Conservation (phyloP, 2,797 vertebrate genomes). For the Poeciliopsis infans region DNA sequence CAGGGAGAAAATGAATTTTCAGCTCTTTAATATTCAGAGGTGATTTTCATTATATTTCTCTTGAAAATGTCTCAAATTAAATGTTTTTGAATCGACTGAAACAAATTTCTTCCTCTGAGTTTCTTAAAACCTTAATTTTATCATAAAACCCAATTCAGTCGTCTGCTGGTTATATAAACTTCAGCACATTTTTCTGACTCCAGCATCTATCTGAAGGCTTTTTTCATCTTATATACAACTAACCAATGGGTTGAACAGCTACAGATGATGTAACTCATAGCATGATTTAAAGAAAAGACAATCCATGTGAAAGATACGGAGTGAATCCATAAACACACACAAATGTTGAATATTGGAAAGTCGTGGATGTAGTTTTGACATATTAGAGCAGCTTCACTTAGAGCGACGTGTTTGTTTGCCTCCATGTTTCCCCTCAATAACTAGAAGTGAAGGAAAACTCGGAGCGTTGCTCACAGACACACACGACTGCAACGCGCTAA, state of each 20-base stretch:
- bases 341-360: background rate
- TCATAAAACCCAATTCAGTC: background rate
- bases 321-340: background rate
- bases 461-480: constrained; percentile 30
- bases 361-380: background rate
- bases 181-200: background rate
- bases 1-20: background rate
- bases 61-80: background rate
- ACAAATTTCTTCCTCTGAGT: background rate
- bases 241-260: background rate
- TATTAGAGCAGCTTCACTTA: background rate
- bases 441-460: constrained; percentile 10
- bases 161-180: background rate
- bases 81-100: background rate
- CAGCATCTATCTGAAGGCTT: background rate
- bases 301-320: background rate
- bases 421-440: constrained; percentile 28
- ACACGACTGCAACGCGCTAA: constrained; percentile 50
- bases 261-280: background rate
- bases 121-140: background rate
- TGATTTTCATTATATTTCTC: background rate
- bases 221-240: background rate
- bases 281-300: background rate
- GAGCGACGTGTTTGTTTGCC: constrained; percentile 4
- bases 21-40: background rate